A percentile compares a stretch with the other conserved stretches of the same genome.
These are phyloP conservation scores for Hydrocynus forskahlii DNA, from an alignment of 2,797 vertebrate genomes.

Conservation along the genomic window DNA sequence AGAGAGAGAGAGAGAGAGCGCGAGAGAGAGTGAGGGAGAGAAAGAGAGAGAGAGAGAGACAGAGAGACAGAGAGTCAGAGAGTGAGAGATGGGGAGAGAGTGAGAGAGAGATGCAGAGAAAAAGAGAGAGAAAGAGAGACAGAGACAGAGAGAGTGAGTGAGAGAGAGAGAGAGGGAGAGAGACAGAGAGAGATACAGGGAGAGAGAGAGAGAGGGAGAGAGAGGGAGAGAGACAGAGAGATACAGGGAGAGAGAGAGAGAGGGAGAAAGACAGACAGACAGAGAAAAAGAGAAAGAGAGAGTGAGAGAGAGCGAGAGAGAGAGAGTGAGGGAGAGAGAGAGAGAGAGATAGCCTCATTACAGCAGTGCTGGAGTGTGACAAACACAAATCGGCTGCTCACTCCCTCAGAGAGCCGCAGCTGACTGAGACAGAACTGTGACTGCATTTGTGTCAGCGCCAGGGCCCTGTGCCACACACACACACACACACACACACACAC, in stretches of 20 bases:
- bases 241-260: neutral
- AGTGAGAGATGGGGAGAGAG: no score
- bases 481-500: slow-evolving; percentile 16
- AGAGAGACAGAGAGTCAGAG: no score
- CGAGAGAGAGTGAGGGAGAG: slow-evolving; percentile 1
- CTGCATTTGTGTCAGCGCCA: slow-evolving; percentile 45
- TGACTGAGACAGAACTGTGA: slow-evolving; percentile 36
- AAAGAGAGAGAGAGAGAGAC: neutral
- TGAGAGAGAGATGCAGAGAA: neutral
- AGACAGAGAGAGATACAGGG: neutral
- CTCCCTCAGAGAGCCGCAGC: slow-evolving; percentile 10
- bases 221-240: neutral
- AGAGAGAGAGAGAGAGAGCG: neutral
- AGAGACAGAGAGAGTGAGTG: neutral
- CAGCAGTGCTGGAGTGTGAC: slow-evolving; percentile 33
- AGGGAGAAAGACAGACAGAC: neutral
- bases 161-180: neutral
- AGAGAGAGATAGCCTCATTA: slow-evolving; percentile 36
- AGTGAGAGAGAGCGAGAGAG: neutral
- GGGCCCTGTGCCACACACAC: slow-evolving; percentile 30
- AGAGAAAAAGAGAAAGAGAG: neutral
- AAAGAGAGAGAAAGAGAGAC: neutral
- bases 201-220: neutral
- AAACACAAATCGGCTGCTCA: slow-evolving; percentile 23
- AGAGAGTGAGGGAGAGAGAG: neutral